Evolutionary conservation across 2,797 vertebrate species (phyloP).

Genomic region (Takifugu rubripes): DNA sequence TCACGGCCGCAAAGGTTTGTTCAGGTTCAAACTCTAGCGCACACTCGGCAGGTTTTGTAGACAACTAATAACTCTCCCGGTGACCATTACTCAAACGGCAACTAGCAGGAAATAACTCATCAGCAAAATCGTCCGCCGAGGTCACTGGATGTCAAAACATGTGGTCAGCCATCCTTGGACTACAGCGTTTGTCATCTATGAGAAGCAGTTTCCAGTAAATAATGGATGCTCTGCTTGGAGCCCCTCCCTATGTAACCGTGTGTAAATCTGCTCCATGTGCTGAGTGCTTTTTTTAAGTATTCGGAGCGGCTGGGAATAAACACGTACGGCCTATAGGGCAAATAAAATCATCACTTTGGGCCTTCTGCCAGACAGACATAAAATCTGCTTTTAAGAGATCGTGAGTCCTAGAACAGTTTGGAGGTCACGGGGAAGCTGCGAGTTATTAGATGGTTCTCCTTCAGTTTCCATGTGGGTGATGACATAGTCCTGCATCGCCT

Average conservation of each 20-base stretch:
- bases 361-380: constrained; percentile 11
- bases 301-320: too few relatives aligned
- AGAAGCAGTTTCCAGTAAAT: constrained; percentile 5
- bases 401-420: not conserved
- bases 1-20: too few relatives aligned
- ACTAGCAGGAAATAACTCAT: constrained; percentile 3
- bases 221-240: not conserved
- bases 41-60: constrained; percentile 9
- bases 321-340: constrained; percentile 2
- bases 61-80: not conserved
- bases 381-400: constrained; percentile 13
- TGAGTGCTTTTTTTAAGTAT: too few relatives aligned
- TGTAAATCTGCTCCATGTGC: too few relatives aligned
- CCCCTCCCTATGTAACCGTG: not conserved
- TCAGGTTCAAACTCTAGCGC: not conserved
- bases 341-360: constrained; percentile 2
- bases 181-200: not conserved
- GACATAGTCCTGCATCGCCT: not conserved
- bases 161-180: not conserved
- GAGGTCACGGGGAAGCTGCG: not conserved
- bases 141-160: not conserved
- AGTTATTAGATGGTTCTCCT: not conserved
- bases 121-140: constrained; percentile 3
- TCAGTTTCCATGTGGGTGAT: constrained; percentile 1
- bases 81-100: constrained; percentile 1